Evolutionary conservation across 2,113 vertebrate genomes (phyloP), one percentile per base, ranked within the genome.

Genomic region (Carassius auratus): DNA sequence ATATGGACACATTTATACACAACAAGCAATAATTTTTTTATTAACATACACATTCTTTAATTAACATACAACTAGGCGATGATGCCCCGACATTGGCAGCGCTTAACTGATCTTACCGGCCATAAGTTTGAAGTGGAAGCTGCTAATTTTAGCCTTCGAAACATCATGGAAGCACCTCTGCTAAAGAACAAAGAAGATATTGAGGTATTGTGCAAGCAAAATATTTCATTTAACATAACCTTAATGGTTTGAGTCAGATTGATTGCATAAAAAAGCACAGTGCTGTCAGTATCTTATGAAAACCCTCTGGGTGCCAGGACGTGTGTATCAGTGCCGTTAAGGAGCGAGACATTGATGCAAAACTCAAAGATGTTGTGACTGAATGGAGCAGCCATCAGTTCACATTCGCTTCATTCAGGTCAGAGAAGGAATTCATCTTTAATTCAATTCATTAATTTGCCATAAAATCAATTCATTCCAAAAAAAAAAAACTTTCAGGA

Each of bases 271-370:
- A 66, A 42, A 23, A 8, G 57, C 48, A 55, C 21, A 76, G 52
- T n/a, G 23, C 42, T 7, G 8, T 38, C 15, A 45, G 5, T 30
- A 42, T 48, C 30, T 26, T 59, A 33, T 3, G 19, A 30, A 17
- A 23, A 30, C n/a, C 48, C 45, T 68, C 38, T 69, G 21, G 36
- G 15, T 33, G 21, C 48, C 83, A 97, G 96, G 96, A 97, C 76
- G 91, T 97, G 30, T 97, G 96, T 64, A 95, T 96, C 89, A 91
- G 95, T 59, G 96, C 96, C 0, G 91, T 95, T 74, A 97, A 97
- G 89, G 96, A 97, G 90, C 92, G 93, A 5, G 96, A 97, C 89
- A 97, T 96, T 69, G 96, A 96, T 88, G 93, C 90, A 88, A 97
- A 96, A 90, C 83, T 97, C 83, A 95, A 94, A 84, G 92, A 94